Evolutionary conservation across 1,140 invertebrate species (phyloP).

Genomic region (Drosophila biarmipes): DNA sequence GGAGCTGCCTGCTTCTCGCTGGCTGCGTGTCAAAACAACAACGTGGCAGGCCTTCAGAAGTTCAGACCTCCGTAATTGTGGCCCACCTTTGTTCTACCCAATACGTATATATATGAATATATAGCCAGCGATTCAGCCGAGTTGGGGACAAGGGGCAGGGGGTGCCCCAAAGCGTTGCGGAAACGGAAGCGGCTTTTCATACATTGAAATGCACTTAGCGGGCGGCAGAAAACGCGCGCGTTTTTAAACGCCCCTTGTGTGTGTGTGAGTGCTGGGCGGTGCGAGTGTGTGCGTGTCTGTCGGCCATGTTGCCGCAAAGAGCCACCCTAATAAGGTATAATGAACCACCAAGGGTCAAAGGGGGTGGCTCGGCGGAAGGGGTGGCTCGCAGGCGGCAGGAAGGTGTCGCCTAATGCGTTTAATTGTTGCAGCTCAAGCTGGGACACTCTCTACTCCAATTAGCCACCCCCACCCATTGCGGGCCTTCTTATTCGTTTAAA

Average conservation of each 20-base stretch:
- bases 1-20: slow-evolving; percentile 31
- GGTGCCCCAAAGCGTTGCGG: slow-evolving; percentile 16
- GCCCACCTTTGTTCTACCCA: slow-evolving; percentile 26
- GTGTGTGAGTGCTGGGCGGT: background rate
- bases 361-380: slow-evolving; percentile 21
- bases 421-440: slow-evolving; percentile 63
- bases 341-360: slow-evolving; percentile 11
- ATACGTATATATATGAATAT: slow-evolving; percentile 1
- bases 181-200: slow-evolving; percentile 50
- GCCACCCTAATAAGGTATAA: slow-evolving; percentile 43
- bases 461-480: slow-evolving; percentile 11
- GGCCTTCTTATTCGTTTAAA: background rate
- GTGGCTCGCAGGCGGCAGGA: slow-evolving; percentile 25
- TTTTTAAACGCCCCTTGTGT: slow-evolving; percentile 61
- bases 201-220: slow-evolving; percentile 79
- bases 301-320: slow-evolving; percentile 57
- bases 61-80: slow-evolving; percentile 21
- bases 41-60: slow-evolving; percentile 16
- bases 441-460: slow-evolving; percentile 65
- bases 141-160: background rate
- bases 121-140: slow-evolving; percentile 26
- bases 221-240: slow-evolving; percentile 63
- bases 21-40: slow-evolving; percentile 83
- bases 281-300: slow-evolving; percentile 52
- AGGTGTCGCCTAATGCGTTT: slow-evolving; percentile 77